These are phyloP conservation scores for Trachops cirrhosus DNA, from an alignment of 2,797 vertebrate genomes.

Conservation along the genomic window DNA sequence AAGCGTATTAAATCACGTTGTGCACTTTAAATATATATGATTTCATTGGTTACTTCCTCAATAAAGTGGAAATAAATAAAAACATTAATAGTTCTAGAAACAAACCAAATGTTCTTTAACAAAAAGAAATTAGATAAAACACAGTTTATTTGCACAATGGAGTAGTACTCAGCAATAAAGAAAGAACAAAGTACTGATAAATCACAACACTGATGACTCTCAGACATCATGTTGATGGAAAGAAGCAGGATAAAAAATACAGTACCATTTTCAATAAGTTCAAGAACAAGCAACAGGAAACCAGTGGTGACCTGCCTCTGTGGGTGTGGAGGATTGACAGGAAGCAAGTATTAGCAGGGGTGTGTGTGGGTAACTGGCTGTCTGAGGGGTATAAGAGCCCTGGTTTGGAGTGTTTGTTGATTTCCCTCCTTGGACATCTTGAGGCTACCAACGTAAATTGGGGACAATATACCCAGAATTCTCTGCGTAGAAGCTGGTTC, in stretches of 20 bases:
- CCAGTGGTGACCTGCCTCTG: neutral
- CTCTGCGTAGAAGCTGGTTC: neutral
- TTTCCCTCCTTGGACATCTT: neutral
- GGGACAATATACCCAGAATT: neutral
- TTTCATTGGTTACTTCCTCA: neutral
- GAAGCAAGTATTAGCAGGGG: neutral
- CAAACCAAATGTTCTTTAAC: neutral
- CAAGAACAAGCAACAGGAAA: neutral
- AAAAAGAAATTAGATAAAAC: constrained; percentile 12
- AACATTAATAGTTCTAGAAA: neutral
- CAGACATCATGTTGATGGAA: neutral
- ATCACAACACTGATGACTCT: neutral
- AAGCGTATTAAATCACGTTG: neutral
- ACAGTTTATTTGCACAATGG: neutral
- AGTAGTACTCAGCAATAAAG: neutral
- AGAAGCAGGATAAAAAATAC: neutral
- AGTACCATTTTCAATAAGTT: neutral
- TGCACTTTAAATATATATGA: neutral
- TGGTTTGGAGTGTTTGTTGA: neutral
- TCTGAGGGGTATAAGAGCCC: neutral
- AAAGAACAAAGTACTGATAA: neutral
- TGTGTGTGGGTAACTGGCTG: neutral
- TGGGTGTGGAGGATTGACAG: neutral
- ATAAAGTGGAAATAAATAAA: neutral
- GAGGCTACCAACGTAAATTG: neutral